Evolutionary conservation across 2,888 invertebrate species (phyloP), one percentile per base, ranked within the genome.

Genomic region (Zhuqinia jingwanae): DNA sequence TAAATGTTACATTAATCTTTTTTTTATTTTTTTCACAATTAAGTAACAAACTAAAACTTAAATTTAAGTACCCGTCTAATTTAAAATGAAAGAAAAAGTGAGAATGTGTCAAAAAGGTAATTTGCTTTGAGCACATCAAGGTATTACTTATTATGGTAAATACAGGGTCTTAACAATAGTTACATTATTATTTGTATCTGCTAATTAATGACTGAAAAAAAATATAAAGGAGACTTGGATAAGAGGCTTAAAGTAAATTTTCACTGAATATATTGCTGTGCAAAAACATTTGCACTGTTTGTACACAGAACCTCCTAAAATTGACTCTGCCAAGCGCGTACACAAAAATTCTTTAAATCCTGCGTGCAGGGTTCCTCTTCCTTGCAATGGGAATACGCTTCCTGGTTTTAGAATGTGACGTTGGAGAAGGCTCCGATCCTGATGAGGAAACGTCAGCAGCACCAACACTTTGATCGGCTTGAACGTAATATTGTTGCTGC

Each of bases 381-480:
- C 68, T 17, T 42, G 45, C n/a, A n/a, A n/a, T 68, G 42, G 45
- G 45, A 25, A 68, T 68, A 2, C 68, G 68, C 22, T 68, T 68
- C 68, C 68, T 68, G 20, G 68, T 25, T 15, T 42, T 68, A 0
- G 20, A 45, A 47, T 22, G 47, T 22, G 15, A 10, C 13, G 45
- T 45, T 42, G 60, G 42, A 17, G 68, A 60, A 25, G 77, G 60
- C 5, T 15, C 53, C 2, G 11, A 25, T 53, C 68, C 25, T 25
- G 47, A 17, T 25, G 25, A n/a, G n/a, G n/a, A 1, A 25, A 10
- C 53, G 2, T 50, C 53, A 10, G 53, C 75, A 5, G 53, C n/a
- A 42, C 20, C 42, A n/a, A 81, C 25, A 10, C 15, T 70, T 73
- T 81, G 81, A 22, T 81, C 58, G 1, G 56, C 15, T 68, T 68